Percentiles rank a stretch among this genome's conserved stretches.
Conservation (phyloP, 2,888 invertebrate species). For the Melanostoma scalare region DNA sequence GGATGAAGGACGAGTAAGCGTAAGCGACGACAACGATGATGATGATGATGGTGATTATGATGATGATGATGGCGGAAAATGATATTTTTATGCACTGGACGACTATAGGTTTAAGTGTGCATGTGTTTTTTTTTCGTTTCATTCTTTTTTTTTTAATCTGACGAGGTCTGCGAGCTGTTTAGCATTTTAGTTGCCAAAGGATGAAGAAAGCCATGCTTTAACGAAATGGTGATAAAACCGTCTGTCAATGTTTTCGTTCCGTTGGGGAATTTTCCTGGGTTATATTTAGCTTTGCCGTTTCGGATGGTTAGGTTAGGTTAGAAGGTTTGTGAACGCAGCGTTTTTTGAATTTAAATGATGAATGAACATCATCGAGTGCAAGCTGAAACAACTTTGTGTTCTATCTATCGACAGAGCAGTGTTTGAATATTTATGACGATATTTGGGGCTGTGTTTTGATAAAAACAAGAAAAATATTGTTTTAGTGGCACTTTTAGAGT, state of each 20-base stretch:
- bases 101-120: slow-evolving; percentile 44
- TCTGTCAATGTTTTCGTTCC: slow-evolving; percentile 46
- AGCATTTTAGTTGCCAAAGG: slow-evolving; percentile 39
- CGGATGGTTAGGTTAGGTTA: slow-evolving; percentile 26
- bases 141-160: not conserved
- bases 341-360: slow-evolving; percentile 6
- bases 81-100: slow-evolving; percentile 56
- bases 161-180: slow-evolving; percentile 30
- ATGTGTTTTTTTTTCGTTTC: slow-evolving; percentile 15
- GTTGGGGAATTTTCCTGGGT: slow-evolving; percentile 49
- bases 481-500: not conserved
- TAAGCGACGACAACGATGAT: slow-evolving; percentile 73
- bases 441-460: not conserved
- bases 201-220: not conserved
- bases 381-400: slow-evolving; percentile 52
- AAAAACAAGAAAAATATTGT: slow-evolving; percentile 3
- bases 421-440: slow-evolving; percentile 60
- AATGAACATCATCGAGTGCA: slow-evolving; percentile 23
- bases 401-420: slow-evolving; percentile 23
- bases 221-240: slow-evolving; percentile 56
- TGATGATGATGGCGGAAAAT: slow-evolving; percentile 56
- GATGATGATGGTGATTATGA: slow-evolving; percentile 53
- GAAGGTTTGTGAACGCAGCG: slow-evolving; percentile 17
- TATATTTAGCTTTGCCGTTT: slow-evolving; percentile 55
- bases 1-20: slow-evolving; percentile 74